Base-by-base conservation (phyloP, 2,113 vertebrate genomes). In the Myotis davidii region DNA sequence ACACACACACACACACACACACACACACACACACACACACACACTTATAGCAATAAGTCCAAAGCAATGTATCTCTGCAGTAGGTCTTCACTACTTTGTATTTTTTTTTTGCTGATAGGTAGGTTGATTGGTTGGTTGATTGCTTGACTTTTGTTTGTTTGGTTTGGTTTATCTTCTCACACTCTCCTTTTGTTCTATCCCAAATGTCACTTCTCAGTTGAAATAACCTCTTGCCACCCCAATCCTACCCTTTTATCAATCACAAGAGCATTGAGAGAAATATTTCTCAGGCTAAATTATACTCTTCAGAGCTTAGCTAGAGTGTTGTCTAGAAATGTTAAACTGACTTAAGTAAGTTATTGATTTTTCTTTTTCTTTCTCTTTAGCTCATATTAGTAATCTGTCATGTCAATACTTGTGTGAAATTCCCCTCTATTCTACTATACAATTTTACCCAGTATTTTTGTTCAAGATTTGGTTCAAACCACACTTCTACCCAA, bases 341-440 rank as follows among this genome's bases (percentile, higher is more conserved):
- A 92, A 82, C 72, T 39, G 59, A 70, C 76, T 85, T 97, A 59
- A 95, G 50, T 45, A 95, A 73, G 69, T 76, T 84, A 76, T 42
- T 87, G 70, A 87, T 88, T 96, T 88, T 92, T 83, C 50, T 83
- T 84, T 94, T 84, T 65, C 61, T 73, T 50, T 86, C 17, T 86
- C 86, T 52, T 91, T 72, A 69, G 45, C 59, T 84, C n/a, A 13
- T 86, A 6, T 84, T 83, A 77, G 85, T 85, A 81, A 91, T 45
- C 70, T 67, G 5, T 34, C 20, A 21, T 34, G n/a, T 59, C 52
- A 32, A 5, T n/a, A 29, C 13, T 78, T 2, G 2, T 11, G 0
- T 59, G 23, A 32, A 76, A 3, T 85, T 73, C 20, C 21, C 23
- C 10, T 73, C 4, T 7, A 56, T 88, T 52, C 18, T 50, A 6